Conservation (phyloP, 2,113 vertebrate species). For the Prunella himalayana region DNA sequence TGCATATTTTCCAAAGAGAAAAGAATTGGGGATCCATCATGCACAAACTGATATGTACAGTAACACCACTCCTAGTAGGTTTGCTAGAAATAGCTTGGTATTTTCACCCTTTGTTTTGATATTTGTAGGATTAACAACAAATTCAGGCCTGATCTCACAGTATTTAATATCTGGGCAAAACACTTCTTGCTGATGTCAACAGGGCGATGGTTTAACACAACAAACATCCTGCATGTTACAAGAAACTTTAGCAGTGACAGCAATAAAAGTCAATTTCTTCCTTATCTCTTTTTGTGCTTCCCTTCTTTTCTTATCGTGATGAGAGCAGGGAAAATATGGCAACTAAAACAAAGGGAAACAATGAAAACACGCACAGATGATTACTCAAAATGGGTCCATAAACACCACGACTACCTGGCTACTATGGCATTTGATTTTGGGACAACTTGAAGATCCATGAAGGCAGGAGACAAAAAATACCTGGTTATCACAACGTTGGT, state of each 20-base stretch:
- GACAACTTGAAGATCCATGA: neutral
- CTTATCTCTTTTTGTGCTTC: neutral
- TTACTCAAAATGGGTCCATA: neutral
- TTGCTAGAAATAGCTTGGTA: neutral
- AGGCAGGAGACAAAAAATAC: neutral
- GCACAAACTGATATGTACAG: neutral
- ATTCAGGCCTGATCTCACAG: neutral
- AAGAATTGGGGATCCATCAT: neutral
- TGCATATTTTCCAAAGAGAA: neutral
- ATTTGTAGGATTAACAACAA: neutral
- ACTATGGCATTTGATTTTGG: neutral
- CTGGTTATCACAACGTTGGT: neutral
- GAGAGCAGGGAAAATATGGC: neutral
- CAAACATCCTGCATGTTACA: neutral
- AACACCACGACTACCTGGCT: neutral
- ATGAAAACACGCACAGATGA: neutral
- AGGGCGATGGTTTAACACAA: neutral
- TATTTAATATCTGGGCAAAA: neutral
- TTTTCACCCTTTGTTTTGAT: constrained; percentile 10
- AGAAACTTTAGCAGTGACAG: neutral
- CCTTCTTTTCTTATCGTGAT: neutral
- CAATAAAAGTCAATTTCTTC: neutral
- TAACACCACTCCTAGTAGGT: neutral
- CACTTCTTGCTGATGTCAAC: neutral
- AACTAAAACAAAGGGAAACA: neutral